A percentile compares a stretch with the other conserved stretches of the same genome.
Evolutionary conservation across 2,888 invertebrate species (phyloP).

Genomic region (Cylindroiulus punctatus): DNA sequence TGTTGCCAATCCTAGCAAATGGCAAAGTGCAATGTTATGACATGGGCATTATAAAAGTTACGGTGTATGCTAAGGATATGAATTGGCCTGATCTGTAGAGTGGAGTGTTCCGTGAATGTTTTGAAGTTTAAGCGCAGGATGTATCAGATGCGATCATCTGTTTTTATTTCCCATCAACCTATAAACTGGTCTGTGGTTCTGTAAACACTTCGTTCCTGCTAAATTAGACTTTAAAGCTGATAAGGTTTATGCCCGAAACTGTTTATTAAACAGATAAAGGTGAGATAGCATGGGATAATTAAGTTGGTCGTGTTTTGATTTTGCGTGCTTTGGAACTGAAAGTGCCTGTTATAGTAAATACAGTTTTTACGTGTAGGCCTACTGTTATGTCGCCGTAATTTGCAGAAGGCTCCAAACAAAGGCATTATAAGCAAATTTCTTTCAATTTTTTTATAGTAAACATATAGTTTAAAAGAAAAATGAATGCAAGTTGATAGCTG

Average conservation of each 20-base stretch:
- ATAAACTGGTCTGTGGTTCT: not conserved
- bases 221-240: not conserved
- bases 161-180: not conserved
- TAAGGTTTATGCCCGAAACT: not conserved
- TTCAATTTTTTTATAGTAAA: too few species aligned
- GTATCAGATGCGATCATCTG: not conserved
- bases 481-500: too few species aligned
- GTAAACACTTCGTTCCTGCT: not conserved
- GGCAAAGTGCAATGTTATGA: not conserved
- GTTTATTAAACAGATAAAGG: not conserved
- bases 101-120: not conserved
- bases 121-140: conserved; percentile 11
- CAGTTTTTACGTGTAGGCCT: too few species aligned
- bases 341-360: too few species aligned
- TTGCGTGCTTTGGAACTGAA: not conserved
- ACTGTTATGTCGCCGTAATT: too few species aligned
- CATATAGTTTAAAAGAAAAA: too few species aligned
- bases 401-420: too few species aligned
- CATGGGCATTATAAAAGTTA: too few species aligned
- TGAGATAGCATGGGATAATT: not conserved
- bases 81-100: not conserved
- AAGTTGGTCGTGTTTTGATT: not conserved
- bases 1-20: not conserved
- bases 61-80: not conserved
- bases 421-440: too few species aligned